A percentile compares a stretch with the other conserved stretches of the same genome.
Conservation (phyloP, 2,797 vertebrate genomes). For the Hapalemur alaotrensis region DNA sequence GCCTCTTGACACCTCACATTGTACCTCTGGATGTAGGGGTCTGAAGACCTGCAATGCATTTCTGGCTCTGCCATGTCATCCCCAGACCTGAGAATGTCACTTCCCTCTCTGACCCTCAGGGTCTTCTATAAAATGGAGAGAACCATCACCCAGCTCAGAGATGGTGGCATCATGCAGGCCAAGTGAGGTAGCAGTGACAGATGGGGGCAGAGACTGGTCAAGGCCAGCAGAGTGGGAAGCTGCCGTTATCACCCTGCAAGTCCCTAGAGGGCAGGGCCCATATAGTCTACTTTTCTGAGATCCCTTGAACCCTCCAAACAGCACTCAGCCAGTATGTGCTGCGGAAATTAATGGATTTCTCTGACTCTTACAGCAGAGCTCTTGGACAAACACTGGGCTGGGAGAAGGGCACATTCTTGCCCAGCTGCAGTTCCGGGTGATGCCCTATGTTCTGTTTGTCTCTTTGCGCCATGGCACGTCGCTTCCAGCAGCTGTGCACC, state of each 20-base stretch:
- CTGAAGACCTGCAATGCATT: background rate
- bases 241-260: no score
- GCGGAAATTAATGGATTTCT: background rate
- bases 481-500: background rate
- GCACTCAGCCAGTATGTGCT: background rate
- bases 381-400: background rate
- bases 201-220: fast-evolving
- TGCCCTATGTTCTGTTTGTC: background rate
- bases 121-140: background rate
- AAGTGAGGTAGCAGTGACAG: fast-evolving
- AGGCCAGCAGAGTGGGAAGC: background rate
- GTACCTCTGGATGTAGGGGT: background rate
- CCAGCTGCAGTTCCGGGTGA: background rate
- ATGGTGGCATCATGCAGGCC: background rate
- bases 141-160: fast-evolving
- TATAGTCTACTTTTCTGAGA: background rate
- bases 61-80: background rate
- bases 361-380: background rate
- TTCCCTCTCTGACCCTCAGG: background rate
- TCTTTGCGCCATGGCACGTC: background rate
- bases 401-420: background rate
- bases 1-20: background rate
- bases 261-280: background rate
- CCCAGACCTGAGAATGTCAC: fast-evolving
- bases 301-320: background rate